Conservation (phyloP, 2,113 vertebrate genomes). For the Tachysurus vachellii region DNA sequence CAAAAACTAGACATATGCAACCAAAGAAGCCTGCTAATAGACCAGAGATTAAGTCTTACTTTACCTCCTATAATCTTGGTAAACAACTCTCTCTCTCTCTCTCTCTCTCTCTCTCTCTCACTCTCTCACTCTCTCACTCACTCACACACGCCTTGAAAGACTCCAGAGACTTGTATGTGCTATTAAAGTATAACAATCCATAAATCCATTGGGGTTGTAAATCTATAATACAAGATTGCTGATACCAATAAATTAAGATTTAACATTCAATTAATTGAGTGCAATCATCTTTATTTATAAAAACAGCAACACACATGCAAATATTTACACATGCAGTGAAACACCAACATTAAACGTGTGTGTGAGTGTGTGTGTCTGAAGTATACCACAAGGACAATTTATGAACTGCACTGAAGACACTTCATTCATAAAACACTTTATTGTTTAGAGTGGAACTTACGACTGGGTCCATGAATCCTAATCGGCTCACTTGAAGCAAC, state of each 20-base stretch:
- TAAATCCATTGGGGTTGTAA: background rate
- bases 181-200: constrained; percentile 6
- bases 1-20: background rate
- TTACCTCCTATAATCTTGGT: background rate
- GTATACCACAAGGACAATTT: background rate
- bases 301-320: constrained; percentile 30
- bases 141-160: background rate
- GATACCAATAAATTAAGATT: background rate
- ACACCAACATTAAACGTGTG: background rate
- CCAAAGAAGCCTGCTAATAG: background rate
- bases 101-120: too few relatives aligned
- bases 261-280: background rate
- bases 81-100: background rate
- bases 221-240: background rate
- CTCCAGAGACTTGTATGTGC: constrained; percentile 39
- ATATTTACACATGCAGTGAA: background rate
- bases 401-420: constrained; percentile 24
- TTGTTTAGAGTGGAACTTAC: constrained; percentile 76
- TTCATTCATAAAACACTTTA: constrained; percentile 17
- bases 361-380: constrained; percentile 1
- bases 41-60: background rate
- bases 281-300: constrained; percentile 37
- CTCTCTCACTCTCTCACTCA: background rate
- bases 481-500: constrained; percentile 88
- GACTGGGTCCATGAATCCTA: constrained; percentile 95